Evolutionary conservation across 2,797 vertebrate genomes (phyloP).

Genomic region (Pseudomugil gertrudae): DNA sequence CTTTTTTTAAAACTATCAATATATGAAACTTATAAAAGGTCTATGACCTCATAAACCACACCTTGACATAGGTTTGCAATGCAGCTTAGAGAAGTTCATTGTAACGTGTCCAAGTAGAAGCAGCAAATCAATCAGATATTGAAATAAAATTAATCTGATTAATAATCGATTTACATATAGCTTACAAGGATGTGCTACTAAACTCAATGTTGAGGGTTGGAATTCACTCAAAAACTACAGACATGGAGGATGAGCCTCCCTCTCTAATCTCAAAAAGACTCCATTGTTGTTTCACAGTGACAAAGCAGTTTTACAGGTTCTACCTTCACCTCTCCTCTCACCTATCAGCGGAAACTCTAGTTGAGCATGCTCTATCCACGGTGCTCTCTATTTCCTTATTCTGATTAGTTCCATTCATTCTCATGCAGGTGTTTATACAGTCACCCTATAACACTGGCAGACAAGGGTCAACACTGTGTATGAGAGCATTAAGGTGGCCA

Average conservation of each 20-base stretch:
- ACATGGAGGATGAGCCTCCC: slow-evolving; percentile 50
- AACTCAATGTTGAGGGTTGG: slow-evolving; percentile 33
- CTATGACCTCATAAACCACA: background rate
- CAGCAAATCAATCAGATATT: background rate
- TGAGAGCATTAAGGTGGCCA: slow-evolving; percentile 31
- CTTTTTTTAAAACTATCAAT: background rate
- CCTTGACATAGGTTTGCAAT: background rate
- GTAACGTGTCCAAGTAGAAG: background rate
- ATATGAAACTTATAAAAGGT: background rate
- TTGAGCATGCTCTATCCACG: slow-evolving; percentile 30
- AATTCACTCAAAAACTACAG: slow-evolving; percentile 23
- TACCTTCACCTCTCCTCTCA: slow-evolving; percentile 54
- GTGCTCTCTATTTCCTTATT: slow-evolving; percentile 63
- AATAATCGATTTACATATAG: background rate
- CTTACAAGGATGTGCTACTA: background rate
- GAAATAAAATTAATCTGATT: slow-evolving; percentile 1
- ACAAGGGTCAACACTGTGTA: slow-evolving; percentile 23
- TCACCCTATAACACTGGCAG: slow-evolving; percentile 27
- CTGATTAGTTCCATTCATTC: slow-evolving; percentile 64
- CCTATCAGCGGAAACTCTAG: slow-evolving; percentile 33
- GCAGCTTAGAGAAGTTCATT: background rate
- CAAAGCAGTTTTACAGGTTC: slow-evolving; percentile 82
- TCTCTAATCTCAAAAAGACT: slow-evolving; percentile 37
- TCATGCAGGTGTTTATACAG: slow-evolving; percentile 28
- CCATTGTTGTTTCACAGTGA: slow-evolving; percentile 74